Conservation (phyloP, 2,113 vertebrate species). For the pig (Sus scrofa) region T2T-Sscrofa CM000813.6:49775001-49775500, state of each 20-base stretch:
- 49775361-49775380: background rate
- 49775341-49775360: background rate
- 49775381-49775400: background rate
- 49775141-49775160: background rate
- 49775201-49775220: background rate
- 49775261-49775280: conserved; percentile 20
- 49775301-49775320: background rate
- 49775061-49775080: background rate
- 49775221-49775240: conserved; percentile 52
- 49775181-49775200: background rate
- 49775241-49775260: conserved; percentile 48
- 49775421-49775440: background rate
- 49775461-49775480: conserved; percentile 16
- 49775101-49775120: background rate
- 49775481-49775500: background rate
- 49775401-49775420: background rate
- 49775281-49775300: conserved; percentile 27
- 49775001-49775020: background rate
- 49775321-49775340: conserved; percentile 8
- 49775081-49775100: background rate
- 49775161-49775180: conserved; percentile 12
- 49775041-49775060: background rate
- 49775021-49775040: conserved; percentile 15
- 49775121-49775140: conserved; percentile 1
- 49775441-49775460: background rate